These are phyloP conservation scores for Pachyseris speciosa DNA, from an alignment of 64 coral and sea anemone genomes.

Conservation along the genomic window DNA sequence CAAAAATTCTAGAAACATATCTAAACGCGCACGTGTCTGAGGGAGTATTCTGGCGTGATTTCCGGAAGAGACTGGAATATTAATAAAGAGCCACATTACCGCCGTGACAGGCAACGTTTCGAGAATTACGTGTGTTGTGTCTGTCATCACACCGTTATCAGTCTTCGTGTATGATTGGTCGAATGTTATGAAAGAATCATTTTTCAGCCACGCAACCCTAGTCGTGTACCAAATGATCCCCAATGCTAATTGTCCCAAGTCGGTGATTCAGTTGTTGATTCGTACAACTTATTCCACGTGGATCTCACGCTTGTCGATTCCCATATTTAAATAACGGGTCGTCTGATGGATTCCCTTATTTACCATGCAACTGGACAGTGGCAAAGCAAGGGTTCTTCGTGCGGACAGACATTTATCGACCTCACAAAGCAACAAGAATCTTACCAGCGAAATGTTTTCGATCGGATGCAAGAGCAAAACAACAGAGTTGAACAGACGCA, in stretches of 20 bases:
- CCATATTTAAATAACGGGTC: too few species aligned
- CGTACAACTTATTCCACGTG: background rate
- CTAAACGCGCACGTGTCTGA: background rate
- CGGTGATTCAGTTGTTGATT: too few species aligned
- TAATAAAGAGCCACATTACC: too few species aligned
- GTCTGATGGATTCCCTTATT: background rate
- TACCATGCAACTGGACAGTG: background rate
- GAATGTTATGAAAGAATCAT: background rate
- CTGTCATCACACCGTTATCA: too few species aligned
- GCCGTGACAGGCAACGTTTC: too few species aligned
- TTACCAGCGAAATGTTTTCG: background rate
- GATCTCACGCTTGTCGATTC: too few species aligned
- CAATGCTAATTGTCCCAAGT: too few species aligned
- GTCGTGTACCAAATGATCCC: too few species aligned
- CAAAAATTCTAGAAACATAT: too few species aligned
- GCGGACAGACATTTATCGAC: background rate
- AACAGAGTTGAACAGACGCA: background rate
- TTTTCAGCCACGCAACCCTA: background rate
- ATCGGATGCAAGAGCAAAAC: background rate
- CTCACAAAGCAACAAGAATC: background rate
- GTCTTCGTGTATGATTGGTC: too few species aligned
- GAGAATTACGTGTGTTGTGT: too few species aligned
- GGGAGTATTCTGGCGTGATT: background rate
- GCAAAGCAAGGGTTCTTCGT: too few species aligned
- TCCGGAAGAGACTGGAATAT: background rate